Evolutionary conservation across 2,888 invertebrate species (phyloP), one percentile per base, ranked within the genome.

Genomic region (Drosophila phalerata): DNA sequence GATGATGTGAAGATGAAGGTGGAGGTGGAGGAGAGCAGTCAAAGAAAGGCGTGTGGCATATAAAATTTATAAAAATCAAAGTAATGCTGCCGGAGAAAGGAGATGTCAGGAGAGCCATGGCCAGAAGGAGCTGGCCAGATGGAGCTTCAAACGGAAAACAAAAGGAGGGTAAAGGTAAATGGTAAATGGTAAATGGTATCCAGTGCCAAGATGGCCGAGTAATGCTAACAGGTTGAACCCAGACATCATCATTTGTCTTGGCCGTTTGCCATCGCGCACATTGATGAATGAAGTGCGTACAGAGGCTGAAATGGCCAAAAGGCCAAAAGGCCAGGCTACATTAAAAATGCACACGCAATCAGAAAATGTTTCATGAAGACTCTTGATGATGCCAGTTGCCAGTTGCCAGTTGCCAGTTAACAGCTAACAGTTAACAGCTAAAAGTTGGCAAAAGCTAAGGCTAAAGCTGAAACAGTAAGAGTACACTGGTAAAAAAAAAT

Each of bases 291-390:
- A 85, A 82, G 81, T 83, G 85, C 83, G 83, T 85, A 79, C 69
- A 66, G 48, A 13, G 70, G 63, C 69, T 64, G 66, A 66, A 76
- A 82, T 69, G 69, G 77, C 77, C 67, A 75, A 72, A 75, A 72
- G 48, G 48, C 48, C 17, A 49, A 48, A 15, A 42, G 76, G 73
- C 75, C 75, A 79, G 69, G 71, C 72, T 58, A 73, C 83, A 86
- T 85, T 85, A 86, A 85, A 85, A 85, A 85, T 85, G 85, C 85
- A 85, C 85, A 86, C 85, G 86, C 85, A 85, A 85, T 85, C 85
- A 85, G 85, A 86, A 83, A 86, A 81, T 85, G 79, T 69, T 82
- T 64, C 79, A 71, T 71, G 58, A 62, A 64, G 60, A 64, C 56
- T 34, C 43, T 15, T 42, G 53, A 40, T 42, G 40, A 47, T n/a